Conservation (phyloP, 2,113 vertebrate genomes). For the Phainopepla nitens region DNA sequence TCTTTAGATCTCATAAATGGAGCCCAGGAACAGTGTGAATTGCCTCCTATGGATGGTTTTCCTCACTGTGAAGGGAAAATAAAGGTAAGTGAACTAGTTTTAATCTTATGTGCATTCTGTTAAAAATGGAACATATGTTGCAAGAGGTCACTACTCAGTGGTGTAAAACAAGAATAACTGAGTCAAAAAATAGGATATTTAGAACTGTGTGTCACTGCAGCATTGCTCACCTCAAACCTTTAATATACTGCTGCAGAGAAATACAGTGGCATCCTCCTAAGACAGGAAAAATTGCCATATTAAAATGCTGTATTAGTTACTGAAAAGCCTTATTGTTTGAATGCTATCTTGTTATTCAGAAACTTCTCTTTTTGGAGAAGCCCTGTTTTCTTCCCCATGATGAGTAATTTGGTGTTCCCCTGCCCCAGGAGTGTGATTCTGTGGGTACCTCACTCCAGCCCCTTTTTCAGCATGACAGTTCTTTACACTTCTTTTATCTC, state of each 20-base stretch:
- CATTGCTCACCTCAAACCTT: not conserved
- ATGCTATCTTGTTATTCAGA: not conserved
- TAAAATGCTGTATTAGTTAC: not conserved
- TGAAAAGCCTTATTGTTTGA: not conserved
- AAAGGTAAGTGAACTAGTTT: slow-evolving; percentile 78
- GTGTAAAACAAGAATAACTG: not conserved
- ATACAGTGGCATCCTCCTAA: not conserved
- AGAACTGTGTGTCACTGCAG: not conserved
- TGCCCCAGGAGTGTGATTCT: not conserved
- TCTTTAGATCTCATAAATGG: slow-evolving; percentile 92
- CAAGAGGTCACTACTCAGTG: not conserved
- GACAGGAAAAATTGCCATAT: not conserved
- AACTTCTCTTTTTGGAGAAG: not conserved
- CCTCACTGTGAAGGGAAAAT: slow-evolving; percentile 96
- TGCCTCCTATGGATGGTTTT: slow-evolving; percentile 95
- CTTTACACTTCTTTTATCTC: not conserved
- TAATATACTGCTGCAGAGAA: not conserved
- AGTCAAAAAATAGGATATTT: not conserved
- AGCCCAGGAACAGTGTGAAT: slow-evolving; percentile 96
- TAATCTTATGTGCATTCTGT: not conserved
- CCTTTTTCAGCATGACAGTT: not conserved
- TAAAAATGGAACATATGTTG: not conserved
- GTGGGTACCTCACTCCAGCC: not conserved
- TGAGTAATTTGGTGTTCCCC: not conserved
- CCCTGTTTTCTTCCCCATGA: not conserved